Evolutionary conservation across 2,888 invertebrate species (phyloP).

Genomic region (Andrena fulva): DNA sequence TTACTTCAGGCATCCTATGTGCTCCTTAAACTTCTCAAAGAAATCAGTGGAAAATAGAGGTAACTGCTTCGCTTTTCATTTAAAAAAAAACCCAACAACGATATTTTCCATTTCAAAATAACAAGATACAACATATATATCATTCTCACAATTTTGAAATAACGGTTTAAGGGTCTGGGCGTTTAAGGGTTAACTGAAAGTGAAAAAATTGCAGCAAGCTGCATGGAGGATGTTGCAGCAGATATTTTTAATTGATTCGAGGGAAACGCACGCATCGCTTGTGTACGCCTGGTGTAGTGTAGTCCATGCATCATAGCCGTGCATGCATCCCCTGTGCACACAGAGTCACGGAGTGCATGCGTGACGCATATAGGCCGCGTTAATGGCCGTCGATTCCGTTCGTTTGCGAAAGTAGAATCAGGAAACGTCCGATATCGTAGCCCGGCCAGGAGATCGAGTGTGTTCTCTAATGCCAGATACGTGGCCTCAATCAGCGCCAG

Average conservation of each 20-base stretch:
- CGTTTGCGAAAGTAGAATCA: slow-evolving; percentile 53
- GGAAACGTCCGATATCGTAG: slow-evolving; percentile 52
- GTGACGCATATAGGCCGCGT: slow-evolving; percentile 19
- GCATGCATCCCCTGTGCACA: slow-evolving; percentile 39
- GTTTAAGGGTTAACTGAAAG: too few species aligned
- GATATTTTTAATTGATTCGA: slow-evolving; percentile 20
- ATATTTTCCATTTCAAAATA: too few species aligned
- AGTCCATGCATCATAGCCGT: slow-evolving; percentile 15
- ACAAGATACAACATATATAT: not conserved
- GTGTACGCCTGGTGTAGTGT: slow-evolving; percentile 1
- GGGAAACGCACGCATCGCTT: slow-evolving; percentile 13
- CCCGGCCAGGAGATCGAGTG: slow-evolving; percentile 36
- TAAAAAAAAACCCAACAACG: too few species aligned
- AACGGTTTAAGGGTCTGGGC: too few species aligned
- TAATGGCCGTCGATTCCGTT: slow-evolving; percentile 45
- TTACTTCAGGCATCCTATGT: too few species aligned
- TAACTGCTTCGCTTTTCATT: too few species aligned
- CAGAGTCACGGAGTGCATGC: slow-evolving; percentile 6
- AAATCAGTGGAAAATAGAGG: too few species aligned
- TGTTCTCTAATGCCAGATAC: slow-evolving; percentile 51
- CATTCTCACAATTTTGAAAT: too few species aligned
- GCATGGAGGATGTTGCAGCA: not conserved
- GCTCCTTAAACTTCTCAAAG: too few species aligned
- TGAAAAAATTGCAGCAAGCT: not conserved
- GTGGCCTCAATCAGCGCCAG: slow-evolving; percentile 51